These are phyloP conservation scores for Caenorhabditis tropicalis DNA, from an alignment of 1,140 invertebrate species.

Conservation along the genomic window DNA sequence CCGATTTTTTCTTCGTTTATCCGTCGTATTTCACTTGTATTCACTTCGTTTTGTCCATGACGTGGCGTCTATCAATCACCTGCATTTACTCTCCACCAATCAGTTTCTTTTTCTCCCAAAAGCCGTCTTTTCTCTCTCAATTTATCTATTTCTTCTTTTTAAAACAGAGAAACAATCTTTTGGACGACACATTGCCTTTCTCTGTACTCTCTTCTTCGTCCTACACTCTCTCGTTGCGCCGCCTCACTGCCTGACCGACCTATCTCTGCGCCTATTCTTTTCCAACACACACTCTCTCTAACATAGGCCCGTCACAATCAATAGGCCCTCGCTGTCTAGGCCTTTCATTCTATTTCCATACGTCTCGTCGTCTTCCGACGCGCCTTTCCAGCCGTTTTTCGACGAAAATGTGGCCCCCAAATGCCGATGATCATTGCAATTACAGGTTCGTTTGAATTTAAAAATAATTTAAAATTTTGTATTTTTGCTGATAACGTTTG, in stretches of 20 bases:
- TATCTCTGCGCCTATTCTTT: slow-evolving; percentile 8
- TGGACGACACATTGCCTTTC: neutral
- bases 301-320: slow-evolving; percentile 28
- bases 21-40: neutral
- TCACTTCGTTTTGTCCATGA: neutral
- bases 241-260: slow-evolving; percentile 22
- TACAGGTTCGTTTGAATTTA: neutral
- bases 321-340: slow-evolving; percentile 34
- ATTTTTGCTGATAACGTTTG: too few relatives aligned
- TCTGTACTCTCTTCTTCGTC: neutral
- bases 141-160: slow-evolving; percentile 3
- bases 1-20: neutral
- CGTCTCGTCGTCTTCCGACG: neutral
- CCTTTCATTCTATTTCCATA: neutral
- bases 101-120: slow-evolving; percentile 26
- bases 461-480: neutral
- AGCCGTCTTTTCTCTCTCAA: neutral
- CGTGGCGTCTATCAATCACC: slow-evolving; percentile 21
- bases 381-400: slow-evolving; percentile 10
- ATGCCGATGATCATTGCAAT: slow-evolving; percentile 11
- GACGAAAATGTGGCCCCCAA: slow-evolving; percentile 27
- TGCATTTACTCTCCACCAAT: neutral
- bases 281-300: neutral
- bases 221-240: neutral
- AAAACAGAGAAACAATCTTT: neutral